Evolutionary conservation across 2,888 invertebrate species (phyloP), one percentile per base, ranked within the genome.

Genomic region (Harmothoe impar): DNA sequence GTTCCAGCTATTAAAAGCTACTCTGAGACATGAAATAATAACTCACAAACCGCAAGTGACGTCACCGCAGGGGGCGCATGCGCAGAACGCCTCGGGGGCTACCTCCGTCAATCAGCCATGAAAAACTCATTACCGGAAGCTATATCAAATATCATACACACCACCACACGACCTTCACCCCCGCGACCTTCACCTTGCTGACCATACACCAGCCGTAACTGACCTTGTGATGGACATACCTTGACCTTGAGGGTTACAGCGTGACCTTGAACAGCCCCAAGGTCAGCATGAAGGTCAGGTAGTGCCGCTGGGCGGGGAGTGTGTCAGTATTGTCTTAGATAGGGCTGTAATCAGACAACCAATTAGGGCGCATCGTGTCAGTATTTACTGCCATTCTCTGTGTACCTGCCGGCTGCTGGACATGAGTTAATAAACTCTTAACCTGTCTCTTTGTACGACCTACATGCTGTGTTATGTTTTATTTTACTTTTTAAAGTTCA

Each of bases 261-360:
- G 62, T 62, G 62, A 62, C 62, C 62, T 62, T 43, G 43, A 43
- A 43, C 43, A 43, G 43, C 43, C 43, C 43, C 43, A 43, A 62
- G 62, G 62, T n/a, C 62, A 62, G 1, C 15, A 15, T 12, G 62
- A 20, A 12, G 62, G 62, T 62, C 20, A 20, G 5, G 62, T 62
- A 62, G 62, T 62, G 62, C 62, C 62, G n/a, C 23, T n/a, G 23
- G 23, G 62, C 5, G 10, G 5, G 62, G 62, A n/a, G 10, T n/a
- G 10, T 62, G 62, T 62, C 62, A 62, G 23, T 62, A 62, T 62
- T 62, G 62, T 62, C 62, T 62, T 62, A 62, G 62, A n/a, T n/a
- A 20, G 62, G n/a, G 10, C 5, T 7, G 62, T 62, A 20, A 62
- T 62, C n/a, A 62, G 62, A 62, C 62, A 62, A 62, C 5, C 62